A percentile compares a stretch with the other conserved stretches of the same genome.
Evolutionary conservation across 2,797 vertebrate genomes (phyloP).

Genomic region (Pseudochirops cupreus): DNA sequence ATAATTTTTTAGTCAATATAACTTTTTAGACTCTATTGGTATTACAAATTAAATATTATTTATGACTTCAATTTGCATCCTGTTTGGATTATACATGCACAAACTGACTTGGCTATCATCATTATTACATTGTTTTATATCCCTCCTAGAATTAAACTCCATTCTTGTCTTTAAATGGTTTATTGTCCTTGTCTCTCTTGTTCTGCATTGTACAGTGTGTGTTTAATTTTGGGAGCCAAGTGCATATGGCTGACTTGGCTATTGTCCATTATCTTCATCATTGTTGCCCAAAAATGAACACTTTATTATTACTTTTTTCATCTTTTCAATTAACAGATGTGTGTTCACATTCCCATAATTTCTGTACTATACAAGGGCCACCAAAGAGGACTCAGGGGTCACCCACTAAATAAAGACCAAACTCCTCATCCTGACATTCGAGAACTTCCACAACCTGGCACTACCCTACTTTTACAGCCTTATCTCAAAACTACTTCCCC

Average conservation of each 20-base stretch:
- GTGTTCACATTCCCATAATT: slow-evolving; percentile 75
- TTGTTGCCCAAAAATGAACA: slow-evolving; percentile 82
- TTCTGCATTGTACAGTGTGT: slow-evolving; percentile 71
- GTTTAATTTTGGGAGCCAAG: slow-evolving; percentile 85
- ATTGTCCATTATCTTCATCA: slow-evolving; percentile 82
- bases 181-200: slow-evolving; percentile 80
- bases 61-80: slow-evolving; percentile 85
- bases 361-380: slow-evolving; percentile 69
- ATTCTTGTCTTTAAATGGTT: slow-evolving; percentile 83
- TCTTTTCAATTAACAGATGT: slow-evolving; percentile 86
- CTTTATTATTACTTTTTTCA: slow-evolving; percentile 84
- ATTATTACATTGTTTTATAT: slow-evolving; percentile 84
- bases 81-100: slow-evolving; percentile 80
- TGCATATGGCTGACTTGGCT: slow-evolving; percentile 85
- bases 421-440: neutral
- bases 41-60: slow-evolving; percentile 85
- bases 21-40: slow-evolving; percentile 78
- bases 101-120: slow-evolving; percentile 79
- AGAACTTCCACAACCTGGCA: neutral
- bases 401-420: neutral
- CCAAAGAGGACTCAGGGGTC: slow-evolving; percentile 36
- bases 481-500: fast-evolving
- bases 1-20: slow-evolving; percentile 83
- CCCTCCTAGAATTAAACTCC: slow-evolving; percentile 85
- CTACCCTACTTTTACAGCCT: too few relatives aligned